Percentiles rank a stretch among this genome's conserved stretches.
phyloP scores from a whole-genome alignment of 2,888 invertebrate species.

The Pterostichus niger region DNA sequence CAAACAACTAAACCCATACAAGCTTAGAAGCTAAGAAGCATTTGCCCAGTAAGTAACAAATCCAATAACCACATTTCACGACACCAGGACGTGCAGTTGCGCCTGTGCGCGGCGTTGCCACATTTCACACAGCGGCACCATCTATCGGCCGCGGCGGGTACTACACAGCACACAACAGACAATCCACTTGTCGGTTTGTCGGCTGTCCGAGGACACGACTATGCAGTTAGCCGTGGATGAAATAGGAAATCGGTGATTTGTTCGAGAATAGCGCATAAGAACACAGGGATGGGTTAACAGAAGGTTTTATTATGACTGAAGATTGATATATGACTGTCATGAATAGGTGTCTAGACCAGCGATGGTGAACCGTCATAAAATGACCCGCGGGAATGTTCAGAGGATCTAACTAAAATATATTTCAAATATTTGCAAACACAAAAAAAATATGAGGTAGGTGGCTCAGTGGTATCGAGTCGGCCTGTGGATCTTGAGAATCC shows the following conservation, averaged over 20 bases:
- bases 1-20: conserved; percentile 20
- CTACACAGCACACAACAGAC: conserved; percentile 1
- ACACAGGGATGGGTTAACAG: neutral
- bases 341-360: too few relatives aligned
- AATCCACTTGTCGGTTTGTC: conserved; percentile 31
- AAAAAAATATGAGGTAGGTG: too few relatives aligned
- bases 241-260: conserved; percentile 32
- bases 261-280: neutral
- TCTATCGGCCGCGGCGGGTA: conserved; percentile 33
- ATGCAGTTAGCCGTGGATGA: conserved; percentile 42
- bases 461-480: too few relatives aligned
- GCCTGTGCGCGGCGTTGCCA: conserved; percentile 32
- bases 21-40: conserved; percentile 25
- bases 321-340: too few relatives aligned
- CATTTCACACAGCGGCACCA: conserved; percentile 40
- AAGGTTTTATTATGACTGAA: neutral
- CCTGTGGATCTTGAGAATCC: too few relatives aligned
- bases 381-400: too few relatives aligned
- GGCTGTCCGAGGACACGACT: conserved; percentile 36
- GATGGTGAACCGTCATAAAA: too few relatives aligned
- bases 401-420: too few relatives aligned
- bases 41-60: conserved; percentile 51
- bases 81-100: conserved; percentile 29
- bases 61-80: conserved; percentile 53
- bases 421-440: too few relatives aligned